phyloP scores from a whole-genome alignment of 2,113 vertebrate genomes.

The Rhinopomastus cyanomelas region DNA sequence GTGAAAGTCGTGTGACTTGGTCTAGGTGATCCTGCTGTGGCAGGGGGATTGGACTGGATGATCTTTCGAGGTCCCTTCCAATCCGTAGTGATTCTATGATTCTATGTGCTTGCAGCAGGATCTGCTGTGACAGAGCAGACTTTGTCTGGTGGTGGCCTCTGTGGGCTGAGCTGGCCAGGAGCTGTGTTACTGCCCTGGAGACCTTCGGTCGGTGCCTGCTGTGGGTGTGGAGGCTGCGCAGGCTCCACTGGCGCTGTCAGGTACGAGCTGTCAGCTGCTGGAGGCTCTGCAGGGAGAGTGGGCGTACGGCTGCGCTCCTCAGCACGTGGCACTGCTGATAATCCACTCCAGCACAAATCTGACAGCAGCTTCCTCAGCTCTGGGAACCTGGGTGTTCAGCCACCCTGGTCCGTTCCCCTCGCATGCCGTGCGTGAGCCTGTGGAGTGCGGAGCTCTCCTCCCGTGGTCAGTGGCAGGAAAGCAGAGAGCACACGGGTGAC shows the following conservation, averaged over 20 bases:
- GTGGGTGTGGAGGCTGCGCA: neutral
- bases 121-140: neutral
- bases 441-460: neutral
- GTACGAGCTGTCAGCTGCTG: constrained; percentile 34
- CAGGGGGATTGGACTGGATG: no score
- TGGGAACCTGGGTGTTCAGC: neutral
- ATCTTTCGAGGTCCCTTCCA: no score
- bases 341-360: constrained; percentile 25
- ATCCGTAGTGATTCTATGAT: no score
- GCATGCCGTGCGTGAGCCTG: neutral
- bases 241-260: neutral
- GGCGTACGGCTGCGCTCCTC: constrained; percentile 33
- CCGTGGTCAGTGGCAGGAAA: neutral
- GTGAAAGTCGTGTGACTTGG: no score
- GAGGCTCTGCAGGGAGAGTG: constrained; percentile 41
- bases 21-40: no score
- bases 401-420: neutral
- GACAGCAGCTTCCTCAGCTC: constrained; percentile 23
- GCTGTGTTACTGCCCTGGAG: neutral
- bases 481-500: neutral
- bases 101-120: neutral
- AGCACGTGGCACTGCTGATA: constrained; percentile 22
- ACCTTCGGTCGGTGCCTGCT: neutral
- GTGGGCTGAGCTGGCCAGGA: neutral
- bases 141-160: neutral